Evolutionary conservation across 2,888 invertebrate genomes (phyloP).

Genomic region (Xylophagus ater): DNA sequence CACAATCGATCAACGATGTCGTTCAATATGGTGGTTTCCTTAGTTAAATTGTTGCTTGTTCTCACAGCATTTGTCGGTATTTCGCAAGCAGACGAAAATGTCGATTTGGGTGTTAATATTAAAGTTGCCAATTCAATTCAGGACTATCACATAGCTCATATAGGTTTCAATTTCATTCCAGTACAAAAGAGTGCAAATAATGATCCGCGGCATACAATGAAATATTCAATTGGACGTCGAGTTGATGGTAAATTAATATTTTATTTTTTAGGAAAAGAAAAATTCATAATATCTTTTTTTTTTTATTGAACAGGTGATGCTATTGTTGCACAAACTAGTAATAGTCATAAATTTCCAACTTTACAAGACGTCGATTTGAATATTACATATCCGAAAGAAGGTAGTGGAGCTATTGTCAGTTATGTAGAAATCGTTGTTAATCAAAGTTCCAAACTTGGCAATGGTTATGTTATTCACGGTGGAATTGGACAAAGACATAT

Average conservation of each 20-base stretch:
- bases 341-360: conserved; percentile 25
- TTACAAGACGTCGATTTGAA: conserved; percentile 26
- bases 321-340: conserved; percentile 24
- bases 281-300: no score
- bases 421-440: conserved; percentile 29
- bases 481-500: conserved; percentile 26
- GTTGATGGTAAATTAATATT: conserved; percentile 24
- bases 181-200: conserved; percentile 3
- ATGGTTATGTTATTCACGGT: conserved; percentile 24
- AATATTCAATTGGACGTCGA: conserved; percentile 29
- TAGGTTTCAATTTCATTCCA: conserved; percentile 3
- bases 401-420: conserved; percentile 24
- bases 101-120: conserved; percentile 16
- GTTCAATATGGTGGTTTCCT: no score
- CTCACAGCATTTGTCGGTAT: no score
- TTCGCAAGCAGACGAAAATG: no score
- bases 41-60: no score
- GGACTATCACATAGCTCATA: conserved; percentile 6
- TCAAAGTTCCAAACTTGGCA: conserved; percentile 22
- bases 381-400: conserved; percentile 25
- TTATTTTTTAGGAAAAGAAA: not conserved
- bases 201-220: not conserved
- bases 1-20: no score
- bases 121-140: conserved; percentile 11
- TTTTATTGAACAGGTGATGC: conserved; percentile 26